Percentiles rank a stretch among this genome's conserved stretches.
Conservation (phyloP, 2,888 invertebrate genomes). For the Meteorus colon region DNA sequence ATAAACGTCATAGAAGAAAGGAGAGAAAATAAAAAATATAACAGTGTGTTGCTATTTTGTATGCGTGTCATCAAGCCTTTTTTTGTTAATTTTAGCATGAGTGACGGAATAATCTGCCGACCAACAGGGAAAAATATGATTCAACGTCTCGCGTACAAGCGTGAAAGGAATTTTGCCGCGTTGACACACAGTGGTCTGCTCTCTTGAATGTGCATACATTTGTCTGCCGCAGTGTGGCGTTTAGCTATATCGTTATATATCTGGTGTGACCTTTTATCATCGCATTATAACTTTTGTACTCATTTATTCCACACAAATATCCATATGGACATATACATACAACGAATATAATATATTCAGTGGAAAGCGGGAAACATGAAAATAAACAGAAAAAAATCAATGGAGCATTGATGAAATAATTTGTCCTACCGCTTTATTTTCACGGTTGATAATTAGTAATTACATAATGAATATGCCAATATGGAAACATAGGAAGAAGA, state of each 20-base stretch:
- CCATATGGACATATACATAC: neutral
- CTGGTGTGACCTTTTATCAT: neutral
- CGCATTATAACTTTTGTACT: neutral
- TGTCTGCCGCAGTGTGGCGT: conserved; percentile 1
- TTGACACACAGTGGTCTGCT: conserved; percentile 17
- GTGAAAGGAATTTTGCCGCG: conserved; percentile 46
- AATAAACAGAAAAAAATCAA: neutral
- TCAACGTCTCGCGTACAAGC: conserved; percentile 35
- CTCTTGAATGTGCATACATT: conserved; percentile 38
- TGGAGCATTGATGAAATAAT: neutral
- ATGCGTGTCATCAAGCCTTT: conserved; percentile 28
- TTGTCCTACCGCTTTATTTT: neutral
- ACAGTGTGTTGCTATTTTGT: neutral
- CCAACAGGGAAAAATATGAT: conserved; percentile 52
- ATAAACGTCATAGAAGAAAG: no score
- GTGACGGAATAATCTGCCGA: conserved; percentile 62
- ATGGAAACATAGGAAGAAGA: neutral
- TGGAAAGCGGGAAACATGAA: neutral
- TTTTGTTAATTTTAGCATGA: conserved; percentile 59
- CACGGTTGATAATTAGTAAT: neutral
- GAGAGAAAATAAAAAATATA: neutral
- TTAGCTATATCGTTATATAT: neutral
- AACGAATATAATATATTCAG: neutral
- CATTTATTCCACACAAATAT: neutral
- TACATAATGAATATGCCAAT: neutral